phyloP scores from a whole-genome alignment of 2,888 invertebrate species.

The Autographa pulchrina region DNA sequence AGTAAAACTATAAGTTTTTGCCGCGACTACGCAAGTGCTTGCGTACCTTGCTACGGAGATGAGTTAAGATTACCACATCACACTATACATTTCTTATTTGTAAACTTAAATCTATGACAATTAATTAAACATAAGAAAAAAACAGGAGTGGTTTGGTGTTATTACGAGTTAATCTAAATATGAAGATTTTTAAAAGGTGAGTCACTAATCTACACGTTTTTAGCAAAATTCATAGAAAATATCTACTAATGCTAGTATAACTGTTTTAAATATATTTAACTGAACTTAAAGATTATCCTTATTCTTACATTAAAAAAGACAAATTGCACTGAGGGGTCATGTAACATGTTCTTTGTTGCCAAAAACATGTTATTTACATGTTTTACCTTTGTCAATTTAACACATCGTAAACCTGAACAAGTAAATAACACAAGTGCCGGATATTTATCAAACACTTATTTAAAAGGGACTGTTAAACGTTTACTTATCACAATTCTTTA shows the following conservation, averaged over 20 bases:
- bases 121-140: not conserved
- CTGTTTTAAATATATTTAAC: no score
- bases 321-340: not conserved
- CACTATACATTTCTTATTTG: constrained; percentile 22
- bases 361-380: constrained; percentile 25
- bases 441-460: constrained; percentile 44
- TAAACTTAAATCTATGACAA: not conserved
- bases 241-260: no score
- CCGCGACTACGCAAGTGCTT: constrained; percentile 49
- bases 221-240: no score
- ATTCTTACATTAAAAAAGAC: not conserved
- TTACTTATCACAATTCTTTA: constrained; percentile 50
- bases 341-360: constrained; percentile 27
- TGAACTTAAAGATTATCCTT: not conserved
- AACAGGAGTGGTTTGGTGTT: not conserved
- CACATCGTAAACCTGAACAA: constrained; percentile 40
- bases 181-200: no score
- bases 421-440: constrained; percentile 37
- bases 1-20: constrained; percentile 62
- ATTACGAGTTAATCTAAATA: not conserved
- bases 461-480: constrained; percentile 45
- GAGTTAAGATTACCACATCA: constrained; percentile 36
- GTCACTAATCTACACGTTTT: no score
- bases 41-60: constrained; percentile 32
- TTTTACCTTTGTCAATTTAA: constrained; percentile 25